Base-by-base conservation (phyloP, 2,113 vertebrate species). In the Narcine bancroftii region DNA sequence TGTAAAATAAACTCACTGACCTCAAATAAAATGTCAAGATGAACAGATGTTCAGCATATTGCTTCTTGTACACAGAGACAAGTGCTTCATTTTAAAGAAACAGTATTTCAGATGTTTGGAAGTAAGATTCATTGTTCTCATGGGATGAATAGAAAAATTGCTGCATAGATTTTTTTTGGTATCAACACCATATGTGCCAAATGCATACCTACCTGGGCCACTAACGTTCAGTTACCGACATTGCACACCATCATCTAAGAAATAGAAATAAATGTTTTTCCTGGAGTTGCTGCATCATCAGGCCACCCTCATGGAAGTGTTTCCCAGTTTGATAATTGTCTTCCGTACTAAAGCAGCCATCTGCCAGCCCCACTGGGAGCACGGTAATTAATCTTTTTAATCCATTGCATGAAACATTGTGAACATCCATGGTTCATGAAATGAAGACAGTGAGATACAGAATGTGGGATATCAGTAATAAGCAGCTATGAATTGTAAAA, bases 1-100 rank as follows among this genome's bases (percentile, higher is more conserved):
- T 91, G 89, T 91, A 91, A 83, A 83, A 29, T 83, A 83, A 91
- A 91, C 89, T 91, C 63, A 66, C 89, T 91, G 89, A 91, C 89
- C 89, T 87, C 89, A 91, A 91, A 91, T 91, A 91, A 91, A 91
- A 91, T 47, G 39, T 91, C 71, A 91, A 47, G 42, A 24, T 47
- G 81, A 91, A 91, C 89, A 91, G 89, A 63, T 91, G 89, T 39
- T 53, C 4, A 5, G 24, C 89, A 69, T 66, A 29, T 26, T 71
- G 21, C 26, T 47, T 66, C 26, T 91, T 69, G 17, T 45, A 6
- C 24, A 47, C 33, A 10, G 39, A 91, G 66, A 39, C 71, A 45
- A 91, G 71, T 69, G 89, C 63, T 91, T 45, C 89, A 69, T 91
- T 91, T 91, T 91, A 42, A 91, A 69, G 89, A 65, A 91, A 91